Evolutionary conservation across 2,113 vertebrate genomes (phyloP).

Genomic region (Jacana jacana): DNA sequence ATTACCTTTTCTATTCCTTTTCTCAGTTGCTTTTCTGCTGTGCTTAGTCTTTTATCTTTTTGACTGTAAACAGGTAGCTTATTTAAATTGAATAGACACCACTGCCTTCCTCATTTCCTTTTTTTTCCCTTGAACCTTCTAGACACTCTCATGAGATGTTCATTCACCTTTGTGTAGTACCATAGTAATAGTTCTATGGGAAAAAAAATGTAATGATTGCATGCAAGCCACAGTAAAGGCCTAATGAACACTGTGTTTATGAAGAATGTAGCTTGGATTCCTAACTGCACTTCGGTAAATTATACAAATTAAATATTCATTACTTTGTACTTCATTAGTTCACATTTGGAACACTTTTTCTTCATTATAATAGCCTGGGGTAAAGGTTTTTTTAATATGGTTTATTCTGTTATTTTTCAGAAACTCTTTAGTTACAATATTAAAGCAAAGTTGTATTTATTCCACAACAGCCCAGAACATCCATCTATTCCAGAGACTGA

Average conservation of each 20-base stretch:
- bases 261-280: constrained; percentile 76
- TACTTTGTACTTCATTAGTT: constrained; percentile 82
- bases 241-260: constrained; percentile 76
- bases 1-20: constrained; percentile 64
- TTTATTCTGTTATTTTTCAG: constrained; percentile 69
- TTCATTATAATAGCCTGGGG: constrained; percentile 77
- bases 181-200: background rate
- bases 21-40: constrained; percentile 43
- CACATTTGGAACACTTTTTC: constrained; percentile 77
- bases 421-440: constrained; percentile 68
- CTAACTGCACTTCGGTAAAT: constrained; percentile 78
- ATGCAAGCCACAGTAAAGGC: constrained; percentile 53
- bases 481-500: background rate
- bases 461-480: background rate
- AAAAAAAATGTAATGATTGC: constrained; percentile 57
- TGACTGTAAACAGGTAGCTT: constrained; percentile 63
- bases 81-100: constrained; percentile 58
- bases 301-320: constrained; percentile 87
- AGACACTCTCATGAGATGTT: constrained; percentile 51
- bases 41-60: constrained; percentile 62
- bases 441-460: constrained; percentile 50
- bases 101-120: background rate
- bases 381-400: constrained; percentile 64
- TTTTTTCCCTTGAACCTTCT: constrained; percentile 50
- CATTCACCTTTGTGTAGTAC: constrained; percentile 42